phyloP scores from a whole-genome alignment of 2,113 vertebrate genomes.

The Lucifuga dentata region DNA sequence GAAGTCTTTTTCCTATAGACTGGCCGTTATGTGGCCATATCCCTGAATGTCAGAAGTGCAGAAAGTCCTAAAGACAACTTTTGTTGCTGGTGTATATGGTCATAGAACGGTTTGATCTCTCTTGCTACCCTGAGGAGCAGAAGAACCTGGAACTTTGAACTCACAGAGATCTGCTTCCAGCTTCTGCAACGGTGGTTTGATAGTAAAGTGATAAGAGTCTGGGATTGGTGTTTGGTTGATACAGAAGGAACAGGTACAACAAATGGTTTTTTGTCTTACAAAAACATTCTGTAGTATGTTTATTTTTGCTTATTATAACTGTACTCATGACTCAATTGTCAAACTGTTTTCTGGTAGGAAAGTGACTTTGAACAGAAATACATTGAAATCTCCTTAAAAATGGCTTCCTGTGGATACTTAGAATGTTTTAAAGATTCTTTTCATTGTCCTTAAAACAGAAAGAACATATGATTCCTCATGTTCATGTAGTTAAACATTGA shows the following conservation, averaged over 20 bases:
- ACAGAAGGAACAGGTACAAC: neutral
- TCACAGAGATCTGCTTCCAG: neutral
- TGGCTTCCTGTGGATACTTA: no score
- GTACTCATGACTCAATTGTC: no score
- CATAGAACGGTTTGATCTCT: neutral
- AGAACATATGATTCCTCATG: no score
- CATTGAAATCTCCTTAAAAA: no score
- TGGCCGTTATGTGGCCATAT: conserved; percentile 5
- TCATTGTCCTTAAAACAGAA: no score
- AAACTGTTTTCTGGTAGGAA: no score
- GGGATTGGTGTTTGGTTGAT: neutral
- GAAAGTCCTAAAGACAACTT: conserved; percentile 2
- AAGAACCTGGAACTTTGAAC: conserved; percentile 5
- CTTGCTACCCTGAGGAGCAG: neutral
- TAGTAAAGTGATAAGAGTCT: neutral
- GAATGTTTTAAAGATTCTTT: no score
- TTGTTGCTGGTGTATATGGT: conserved; percentile 2
- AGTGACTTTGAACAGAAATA: no score
- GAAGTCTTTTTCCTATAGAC: conserved; percentile 37
- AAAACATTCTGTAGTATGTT: no score
- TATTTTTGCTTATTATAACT: no score
- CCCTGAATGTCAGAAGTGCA: conserved; percentile 20
- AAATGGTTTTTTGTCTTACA: neutral
- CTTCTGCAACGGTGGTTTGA: neutral
- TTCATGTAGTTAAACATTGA: no score